Evolutionary conservation across 2,797 vertebrate genomes (phyloP).

Genomic region (Eremophila alpestris): DNA sequence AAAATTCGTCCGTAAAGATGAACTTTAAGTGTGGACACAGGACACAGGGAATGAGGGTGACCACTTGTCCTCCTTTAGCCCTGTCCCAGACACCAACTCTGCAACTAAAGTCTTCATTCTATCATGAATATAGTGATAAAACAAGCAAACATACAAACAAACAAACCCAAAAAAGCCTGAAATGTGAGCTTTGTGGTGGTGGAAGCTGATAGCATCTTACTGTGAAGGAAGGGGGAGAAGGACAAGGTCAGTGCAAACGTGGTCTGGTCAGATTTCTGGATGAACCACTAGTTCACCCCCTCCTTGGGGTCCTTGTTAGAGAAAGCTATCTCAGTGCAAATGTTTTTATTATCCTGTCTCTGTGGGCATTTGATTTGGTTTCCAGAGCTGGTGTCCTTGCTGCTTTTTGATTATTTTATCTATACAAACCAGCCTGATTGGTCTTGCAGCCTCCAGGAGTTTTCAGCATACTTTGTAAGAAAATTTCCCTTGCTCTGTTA

Average conservation of each 20-base stretch:
- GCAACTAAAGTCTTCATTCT: not conserved
- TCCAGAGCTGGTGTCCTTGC: not conserved
- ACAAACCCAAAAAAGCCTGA: not conserved
- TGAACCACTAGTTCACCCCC: no score
- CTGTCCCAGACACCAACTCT: not conserved
- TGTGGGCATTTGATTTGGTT: not conserved
- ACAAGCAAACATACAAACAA: not conserved
- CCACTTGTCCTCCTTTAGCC: not conserved
- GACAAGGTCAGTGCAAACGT: not conserved
- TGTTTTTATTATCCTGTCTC: not conserved
- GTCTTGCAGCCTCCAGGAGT: not conserved
- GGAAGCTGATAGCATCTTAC: not conserved
- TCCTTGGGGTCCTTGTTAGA: not conserved
- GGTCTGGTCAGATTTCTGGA: not conserved
- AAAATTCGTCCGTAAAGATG: not conserved
- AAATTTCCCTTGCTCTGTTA: not conserved
- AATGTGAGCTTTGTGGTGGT: not conserved
- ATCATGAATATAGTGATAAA: not conserved
- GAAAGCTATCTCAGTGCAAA: not conserved
- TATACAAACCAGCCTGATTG: not conserved
- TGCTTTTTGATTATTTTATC: not conserved
- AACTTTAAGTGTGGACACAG: rapidly evolving
- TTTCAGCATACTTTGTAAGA: not conserved
- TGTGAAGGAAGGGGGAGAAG: not conserved
- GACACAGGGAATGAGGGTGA: not conserved